Evolutionary conservation across 2,113 vertebrate genomes (phyloP), one percentile per base, ranked within the genome.

Genomic region (Chloropsis hardwickii): DNA sequence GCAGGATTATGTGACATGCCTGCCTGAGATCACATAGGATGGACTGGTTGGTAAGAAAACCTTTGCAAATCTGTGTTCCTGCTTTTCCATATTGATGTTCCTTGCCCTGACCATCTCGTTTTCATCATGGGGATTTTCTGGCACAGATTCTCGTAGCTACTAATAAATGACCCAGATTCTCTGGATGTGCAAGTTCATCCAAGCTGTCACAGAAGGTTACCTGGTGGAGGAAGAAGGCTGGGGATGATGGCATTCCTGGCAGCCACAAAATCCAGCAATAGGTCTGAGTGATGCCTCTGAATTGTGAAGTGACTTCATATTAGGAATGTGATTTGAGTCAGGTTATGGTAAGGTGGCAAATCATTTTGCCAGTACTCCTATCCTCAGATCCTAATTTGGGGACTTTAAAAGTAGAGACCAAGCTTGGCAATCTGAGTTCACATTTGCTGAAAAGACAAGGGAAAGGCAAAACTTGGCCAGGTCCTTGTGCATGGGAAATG

Each of bases 201-300:
- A 86, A 58, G 67, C 93, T 95, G 92, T 93, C 93, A 90, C 85
- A 88, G 81, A 14, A 73, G 62, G 78, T 95, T 88, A 86, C 33
- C 35, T 11, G 3, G 22, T 1, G 8, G 64, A 74, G 47, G 47
- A 95, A 70, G 54, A 71, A 79, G 45, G 20, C 39, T 84, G 70
- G 33, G 57, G 83, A 37, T 31, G 27, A 82, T 0, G 1, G 28
- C 51, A 64, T 27, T 86, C 62, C 25, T 22, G 64, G 39, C 35
- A 95, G n/a, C 39, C 50, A 67, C 40, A 50, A 48, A 66, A 74
- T 60, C 48, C 67, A 60, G 54, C 39, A 33, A 2, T 11, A 51
- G 22, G 12, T 44, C 39, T 88, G 82, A 67, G 72, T 29, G 56
- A 81, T n/a, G 64, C 14, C 35, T 53, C 66, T 56, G 44, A 90